These are phyloP conservation scores for Nasonovia ribisnigri DNA, from an alignment of 2,888 invertebrate genomes.

Conservation along the genomic window DNA sequence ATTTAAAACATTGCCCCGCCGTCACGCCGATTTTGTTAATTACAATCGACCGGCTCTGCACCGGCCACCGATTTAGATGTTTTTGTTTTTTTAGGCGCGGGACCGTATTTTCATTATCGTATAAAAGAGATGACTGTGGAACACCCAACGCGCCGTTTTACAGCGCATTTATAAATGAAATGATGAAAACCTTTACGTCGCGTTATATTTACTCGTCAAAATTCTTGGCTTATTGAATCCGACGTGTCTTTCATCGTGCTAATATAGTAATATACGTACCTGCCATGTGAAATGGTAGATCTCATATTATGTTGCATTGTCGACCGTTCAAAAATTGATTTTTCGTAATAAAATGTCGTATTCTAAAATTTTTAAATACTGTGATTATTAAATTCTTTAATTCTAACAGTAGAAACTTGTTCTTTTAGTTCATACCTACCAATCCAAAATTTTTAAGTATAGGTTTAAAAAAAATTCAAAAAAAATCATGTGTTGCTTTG, in stretches of 20 bases:
- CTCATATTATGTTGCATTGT: background rate
- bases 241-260: background rate
- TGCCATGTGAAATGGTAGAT: too few relatives aligned
- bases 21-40: slow-evolving; percentile 51
- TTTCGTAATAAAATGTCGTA: background rate
- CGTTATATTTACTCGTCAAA: background rate
- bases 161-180: background rate
- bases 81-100: background rate
- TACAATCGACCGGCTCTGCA: slow-evolving; percentile 45
- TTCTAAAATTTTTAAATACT: background rate
- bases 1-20: slow-evolving; percentile 41
- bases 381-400: background rate
- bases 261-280: background rate
- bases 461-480: too few relatives aligned
- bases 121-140: background rate
- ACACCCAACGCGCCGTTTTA: slow-evolving; percentile 35
- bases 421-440: too few relatives aligned
- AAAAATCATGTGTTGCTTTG: background rate
- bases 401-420: too few relatives aligned
- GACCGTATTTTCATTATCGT: background rate
- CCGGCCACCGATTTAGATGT: slow-evolving; percentile 45
- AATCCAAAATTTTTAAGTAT: too few relatives aligned
- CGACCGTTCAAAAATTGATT: background rate
- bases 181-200: background rate
- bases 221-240: background rate